Evolutionary conservation across 2,888 invertebrate genomes (phyloP), one percentile per base, ranked within the genome.

Genomic region (Agrenia bidenticulata): DNA sequence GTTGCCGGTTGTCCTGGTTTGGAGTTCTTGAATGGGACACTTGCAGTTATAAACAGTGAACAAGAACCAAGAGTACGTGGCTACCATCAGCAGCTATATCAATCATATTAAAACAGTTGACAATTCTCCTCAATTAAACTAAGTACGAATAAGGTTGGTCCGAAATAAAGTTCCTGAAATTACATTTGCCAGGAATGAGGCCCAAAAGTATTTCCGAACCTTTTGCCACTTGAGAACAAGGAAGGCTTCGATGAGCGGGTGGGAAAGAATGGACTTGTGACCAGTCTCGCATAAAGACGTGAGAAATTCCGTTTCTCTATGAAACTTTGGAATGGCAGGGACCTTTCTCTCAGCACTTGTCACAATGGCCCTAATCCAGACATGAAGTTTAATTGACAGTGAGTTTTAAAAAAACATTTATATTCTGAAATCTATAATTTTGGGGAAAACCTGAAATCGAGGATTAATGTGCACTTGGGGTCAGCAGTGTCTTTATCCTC

Each of bases 161-260:
- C n/a, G n/a, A n/a, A n/a, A n/a, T n/a, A n/a, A n/a, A n/a, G n/a
- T n/a, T 32, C 11, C 32, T 32, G 5, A 32, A 7, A 4, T 11
- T 32, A 32, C 32, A 32, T 32, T 32, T 32, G 32, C 32, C 5
- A 32, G 32, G 32, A 92, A 83, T 77, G 89, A 90, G 76, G 90
- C 83, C 0, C 91, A 82, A 76, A 92, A 92, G 78, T 90, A 92
- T 79, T 90, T 90, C 59, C 92, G 82, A 73, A 92, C 90, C 74
- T 88, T 83, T 63, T 88, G 82, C 92, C 92, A 92, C 81, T 92
- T 92, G n/a, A 92, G 80, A 77, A 89, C 88, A 0, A 92, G 82
- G 78, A 92, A 92, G 2, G 91, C 91, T 80, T 92, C 90, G 72
- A 90, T 90, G 0, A 92, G 83, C 0, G 92, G 92, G 80, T 92